A percentile compares a stretch with the other conserved stretches of the same genome.
Evolutionary conservation across 2,888 invertebrate genomes (phyloP).

Genomic region (Ornithoptera alexandrae): DNA sequence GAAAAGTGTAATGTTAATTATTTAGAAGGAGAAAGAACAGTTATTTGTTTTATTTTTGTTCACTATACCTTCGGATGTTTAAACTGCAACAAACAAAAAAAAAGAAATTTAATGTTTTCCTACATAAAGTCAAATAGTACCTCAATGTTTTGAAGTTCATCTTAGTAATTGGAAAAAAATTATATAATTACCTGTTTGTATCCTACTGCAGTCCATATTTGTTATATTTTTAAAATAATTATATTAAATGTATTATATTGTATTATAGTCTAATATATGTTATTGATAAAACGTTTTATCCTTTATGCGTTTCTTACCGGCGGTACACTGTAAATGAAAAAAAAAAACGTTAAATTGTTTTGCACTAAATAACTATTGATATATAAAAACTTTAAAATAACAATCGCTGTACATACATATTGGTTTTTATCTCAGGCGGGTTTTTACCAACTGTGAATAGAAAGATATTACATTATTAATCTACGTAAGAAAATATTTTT

Average conservation of each 20-base stretch:
- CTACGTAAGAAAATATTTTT: neutral
- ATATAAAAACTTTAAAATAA: neutral
- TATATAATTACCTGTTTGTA: slow-evolving; percentile 17
- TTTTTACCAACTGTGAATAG: slow-evolving; percentile 38
- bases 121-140: neutral
- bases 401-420: slow-evolving; percentile 20
- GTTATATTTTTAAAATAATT: slow-evolving; percentile 9
- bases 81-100: slow-evolving; percentile 25
- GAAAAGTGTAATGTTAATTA: neutral
- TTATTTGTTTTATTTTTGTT: neutral
- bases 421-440: slow-evolving; percentile 34
- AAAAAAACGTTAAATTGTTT: neutral
- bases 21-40: slow-evolving; percentile 1
- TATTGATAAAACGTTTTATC: slow-evolving; percentile 19
- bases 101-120: neutral
- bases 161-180: slow-evolving; percentile 6
- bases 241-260: slow-evolving; percentile 1
- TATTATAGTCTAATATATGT: slow-evolving; percentile 8
- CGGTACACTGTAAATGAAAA: slow-evolving; percentile 34
- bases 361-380: neutral
- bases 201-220: slow-evolving; percentile 7
- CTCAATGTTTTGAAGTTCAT: slow-evolving; percentile 7
- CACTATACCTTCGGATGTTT: slow-evolving; percentile 24
- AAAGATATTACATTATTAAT: slow-evolving; percentile 24
- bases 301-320: slow-evolving; percentile 32